Evolutionary conservation across 2,113 vertebrate species (phyloP).

Genomic region (Oxyruncus cristatus): DNA sequence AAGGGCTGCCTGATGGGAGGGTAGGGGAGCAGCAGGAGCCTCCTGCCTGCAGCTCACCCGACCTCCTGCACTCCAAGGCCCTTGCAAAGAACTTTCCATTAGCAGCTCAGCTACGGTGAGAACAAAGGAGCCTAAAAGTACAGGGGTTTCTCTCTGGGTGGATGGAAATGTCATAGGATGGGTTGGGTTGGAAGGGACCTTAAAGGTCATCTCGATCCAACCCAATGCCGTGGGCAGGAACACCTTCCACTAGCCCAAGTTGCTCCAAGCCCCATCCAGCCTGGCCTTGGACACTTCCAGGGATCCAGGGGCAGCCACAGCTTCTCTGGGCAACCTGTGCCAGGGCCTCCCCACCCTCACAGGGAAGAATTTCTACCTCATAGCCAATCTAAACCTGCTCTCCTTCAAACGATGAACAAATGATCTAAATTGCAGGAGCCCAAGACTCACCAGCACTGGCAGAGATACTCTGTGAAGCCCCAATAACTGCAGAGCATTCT

Average conservation of each 20-base stretch:
- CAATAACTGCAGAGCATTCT: background rate
- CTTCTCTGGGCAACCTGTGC: background rate
- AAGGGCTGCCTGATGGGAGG: background rate
- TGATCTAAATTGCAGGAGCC: background rate
- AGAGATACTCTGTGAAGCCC: background rate
- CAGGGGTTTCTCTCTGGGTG: background rate
- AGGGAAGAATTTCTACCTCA: background rate
- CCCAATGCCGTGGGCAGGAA: background rate
- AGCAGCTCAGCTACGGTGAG: background rate
- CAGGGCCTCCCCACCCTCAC: accelerated
- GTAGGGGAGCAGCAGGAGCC: accelerated
- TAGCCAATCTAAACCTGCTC: background rate
- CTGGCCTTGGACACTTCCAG: background rate
- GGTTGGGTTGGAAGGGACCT: background rate
- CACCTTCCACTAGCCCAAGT: accelerated
- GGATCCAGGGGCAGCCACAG: background rate
- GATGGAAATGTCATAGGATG: background rate
- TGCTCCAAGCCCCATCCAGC: accelerated
- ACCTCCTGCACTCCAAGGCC: background rate
- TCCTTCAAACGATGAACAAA: background rate
- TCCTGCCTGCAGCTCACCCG: background rate
- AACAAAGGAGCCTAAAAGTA: background rate
- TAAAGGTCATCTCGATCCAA: accelerated
- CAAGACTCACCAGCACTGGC: background rate
- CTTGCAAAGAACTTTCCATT: background rate